Conservation (phyloP, 35 echinoderm and acorn worm species). For the Heliocidaris erythrogramma region DNA sequence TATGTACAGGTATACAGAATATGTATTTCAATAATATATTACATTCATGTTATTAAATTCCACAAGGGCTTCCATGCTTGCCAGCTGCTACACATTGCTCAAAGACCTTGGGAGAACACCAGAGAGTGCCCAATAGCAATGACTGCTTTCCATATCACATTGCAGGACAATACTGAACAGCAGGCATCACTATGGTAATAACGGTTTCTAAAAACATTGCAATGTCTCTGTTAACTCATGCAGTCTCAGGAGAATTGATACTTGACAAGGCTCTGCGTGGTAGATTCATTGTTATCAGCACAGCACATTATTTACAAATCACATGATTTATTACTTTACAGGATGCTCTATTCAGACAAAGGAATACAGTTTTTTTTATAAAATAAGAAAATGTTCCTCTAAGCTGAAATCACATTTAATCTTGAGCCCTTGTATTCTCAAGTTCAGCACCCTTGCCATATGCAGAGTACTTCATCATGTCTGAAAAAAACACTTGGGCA, state of each 20-base stretch:
- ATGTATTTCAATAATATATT: background rate
- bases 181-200: background rate
- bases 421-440: too few relatives aligned
- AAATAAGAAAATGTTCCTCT: background rate
- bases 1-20: background rate
- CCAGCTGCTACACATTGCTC: background rate
- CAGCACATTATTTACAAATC: background rate
- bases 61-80: background rate
- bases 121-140: background rate
- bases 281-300: background rate
- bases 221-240: background rate
- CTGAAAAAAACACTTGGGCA: background rate
- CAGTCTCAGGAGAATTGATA: background rate
- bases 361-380: background rate
- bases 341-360: background rate
- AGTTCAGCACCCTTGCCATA: background rate
- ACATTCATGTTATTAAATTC: slow-evolving; percentile 4
- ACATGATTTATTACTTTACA: background rate
- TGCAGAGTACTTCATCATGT: background rate
- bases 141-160: background rate
- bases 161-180: background rate
- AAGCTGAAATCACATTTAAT: background rate
- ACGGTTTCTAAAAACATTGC: background rate
- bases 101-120: background rate
- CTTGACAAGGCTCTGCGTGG: background rate